Percentiles rank a stretch among this genome's conserved stretches.
These are phyloP conservation scores for Luehdorfia chinensis DNA, from an alignment of 1,140 invertebrate genomes.

Conservation along the genomic window DNA sequence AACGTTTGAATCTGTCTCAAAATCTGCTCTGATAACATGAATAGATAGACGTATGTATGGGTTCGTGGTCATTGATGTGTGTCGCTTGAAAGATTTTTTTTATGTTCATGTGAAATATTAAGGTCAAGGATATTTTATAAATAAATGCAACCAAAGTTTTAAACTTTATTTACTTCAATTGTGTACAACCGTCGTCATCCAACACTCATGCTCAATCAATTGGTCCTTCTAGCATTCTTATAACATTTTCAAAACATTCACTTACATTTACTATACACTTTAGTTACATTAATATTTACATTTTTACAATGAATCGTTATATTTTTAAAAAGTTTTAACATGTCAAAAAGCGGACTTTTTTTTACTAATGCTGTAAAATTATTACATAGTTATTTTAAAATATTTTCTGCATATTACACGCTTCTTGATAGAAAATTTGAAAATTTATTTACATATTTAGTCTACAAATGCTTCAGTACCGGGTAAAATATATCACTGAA, in stretches of 20 bases:
- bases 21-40: no score
- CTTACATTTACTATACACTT: conserved; percentile 13
- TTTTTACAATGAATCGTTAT: conserved; percentile 5
- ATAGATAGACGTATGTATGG: no score
- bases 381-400: background rate
- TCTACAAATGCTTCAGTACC: no score
- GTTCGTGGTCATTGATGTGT: no score
- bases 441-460: conserved; percentile 3
- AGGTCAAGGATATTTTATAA: background rate
- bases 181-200: conserved; percentile 10
- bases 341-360: conserved; percentile 7
- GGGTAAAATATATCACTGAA: no score
- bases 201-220: background rate
- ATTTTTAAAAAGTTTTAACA: conserved; percentile 12
- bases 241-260: conserved; percentile 1
- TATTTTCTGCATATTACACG: background rate
- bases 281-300: conserved; percentile 5
- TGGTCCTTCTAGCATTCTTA: conserved; percentile 14
- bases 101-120: no score
- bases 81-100: no score
- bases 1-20: no score
- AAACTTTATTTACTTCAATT: conserved; percentile 14
- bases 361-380: background rate
- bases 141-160: conserved; percentile 5
- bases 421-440: background rate